These are phyloP conservation scores for Huso huso DNA, from an alignment of 2,797 vertebrate genomes.

Conservation along the genomic window DNA sequence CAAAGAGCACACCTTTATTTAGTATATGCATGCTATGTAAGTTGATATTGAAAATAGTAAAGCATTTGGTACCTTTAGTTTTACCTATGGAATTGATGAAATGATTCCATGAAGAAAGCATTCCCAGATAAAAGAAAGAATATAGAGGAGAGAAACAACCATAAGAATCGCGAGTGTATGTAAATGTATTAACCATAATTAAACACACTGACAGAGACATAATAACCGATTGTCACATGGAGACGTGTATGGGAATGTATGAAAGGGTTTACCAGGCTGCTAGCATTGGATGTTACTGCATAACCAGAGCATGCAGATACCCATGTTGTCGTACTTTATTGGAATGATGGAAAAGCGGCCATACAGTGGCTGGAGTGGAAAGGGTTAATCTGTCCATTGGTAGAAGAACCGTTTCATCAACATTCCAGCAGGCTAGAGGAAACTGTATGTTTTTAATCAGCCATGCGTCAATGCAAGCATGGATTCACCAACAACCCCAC, in stretches of 20 bases:
- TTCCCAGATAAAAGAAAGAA: conserved; percentile 73
- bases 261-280: conserved; percentile 9
- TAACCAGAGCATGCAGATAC: conserved; percentile 22
- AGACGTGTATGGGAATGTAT: neutral
- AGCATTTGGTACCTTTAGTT: conserved; percentile 80
- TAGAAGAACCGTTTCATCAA: conserved; percentile 33
- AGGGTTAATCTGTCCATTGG: conserved; percentile 9
- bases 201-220: conserved; percentile 41
- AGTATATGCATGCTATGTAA: conserved; percentile 30
- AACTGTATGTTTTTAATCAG: conserved; percentile 49
- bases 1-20: conserved; percentile 27
- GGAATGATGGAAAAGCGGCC: conserved; percentile 22
- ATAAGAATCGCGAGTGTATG: conserved; percentile 72
- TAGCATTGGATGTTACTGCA: conserved; percentile 19
- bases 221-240: neutral
- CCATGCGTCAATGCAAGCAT: conserved; percentile 48
- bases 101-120: conserved; percentile 83
- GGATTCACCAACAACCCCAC: neutral
- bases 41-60: conserved; percentile 48
- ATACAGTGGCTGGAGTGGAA: conserved; percentile 1
- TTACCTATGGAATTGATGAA: conserved; percentile 83
- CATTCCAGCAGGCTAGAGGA: conserved; percentile 57
- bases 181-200: conserved; percentile 51
- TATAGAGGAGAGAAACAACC: conserved; percentile 72
- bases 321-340: conserved; percentile 20